Base-by-base conservation (phyloP, 2,888 invertebrate species). In the Oscheius sp. region DNA sequence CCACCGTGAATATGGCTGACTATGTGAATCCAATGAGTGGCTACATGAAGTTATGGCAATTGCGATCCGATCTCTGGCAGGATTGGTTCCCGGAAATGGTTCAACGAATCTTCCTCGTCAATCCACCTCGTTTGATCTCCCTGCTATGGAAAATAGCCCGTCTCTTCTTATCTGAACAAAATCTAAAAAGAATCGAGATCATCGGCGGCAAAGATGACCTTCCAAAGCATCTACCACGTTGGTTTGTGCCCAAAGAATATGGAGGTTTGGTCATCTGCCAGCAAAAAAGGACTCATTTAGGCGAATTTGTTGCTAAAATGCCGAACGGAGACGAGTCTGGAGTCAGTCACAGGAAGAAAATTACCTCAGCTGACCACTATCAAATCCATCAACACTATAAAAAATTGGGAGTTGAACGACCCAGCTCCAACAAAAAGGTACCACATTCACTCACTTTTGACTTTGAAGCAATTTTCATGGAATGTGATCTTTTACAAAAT, bases 81-180 rank as follows among this genome's bases (percentile, higher is more conserved):
- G 76, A 79, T 63, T 80, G 80, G 79, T 76, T 39, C 64, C 80
- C 80, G 2, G 80, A 80, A 42, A 77, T 77, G 73, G 77, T 79
- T 3, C 79, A 79, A 55, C 57, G 77, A 12, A 79, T 80, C 42
- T 76, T 68, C 66, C 64, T 80, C 8, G 75, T 77, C 8, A 77
- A 80, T 65, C 80, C 80, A 8, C 80, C 80, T 1, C 57, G 80
- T 23, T 45, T 77, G 25, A 57, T 79, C 25, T 66, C 70, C 10
- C 42, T 79, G 1, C 66, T 80, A 1, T 80, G 79, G 78, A 78
- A 76, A 48, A 46, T 79, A 5, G 80, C 79, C 6, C 65, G 74
- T n/a, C 71, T 80, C 2, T 78, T 78, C 46, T 58, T 78, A n/a
- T 75, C 75, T 6, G 74, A 76, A 52, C 71, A 75, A 27, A 78